Evolutionary conservation across 2,113 vertebrate species (phyloP).

Genomic region (Grantiella picta): DNA sequence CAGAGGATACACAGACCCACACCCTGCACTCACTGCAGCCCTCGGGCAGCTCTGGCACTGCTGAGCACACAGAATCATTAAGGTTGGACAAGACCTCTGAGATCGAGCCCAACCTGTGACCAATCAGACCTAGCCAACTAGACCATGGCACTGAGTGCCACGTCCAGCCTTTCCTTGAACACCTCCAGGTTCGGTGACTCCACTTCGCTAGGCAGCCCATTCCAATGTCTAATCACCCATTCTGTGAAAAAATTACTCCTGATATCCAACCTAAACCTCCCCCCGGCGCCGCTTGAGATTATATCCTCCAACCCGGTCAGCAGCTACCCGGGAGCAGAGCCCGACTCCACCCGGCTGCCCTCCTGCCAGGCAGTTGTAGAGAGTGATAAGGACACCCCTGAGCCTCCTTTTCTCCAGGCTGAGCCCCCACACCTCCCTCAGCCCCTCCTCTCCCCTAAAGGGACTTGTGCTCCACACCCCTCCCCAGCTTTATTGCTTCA

Average conservation of each 20-base stretch:
- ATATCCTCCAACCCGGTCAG: background rate
- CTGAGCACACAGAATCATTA: background rate
- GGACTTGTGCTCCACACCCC: background rate
- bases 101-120: fast-evolving
- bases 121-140: background rate
- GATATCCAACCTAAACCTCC: background rate
- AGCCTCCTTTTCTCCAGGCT: background rate
- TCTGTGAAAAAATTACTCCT: background rate
- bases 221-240: background rate
- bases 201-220: background rate
- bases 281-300: fast-evolving
- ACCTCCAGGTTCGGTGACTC: background rate
- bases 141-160: too few relatives aligned
- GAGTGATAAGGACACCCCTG: background rate
- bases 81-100: background rate
- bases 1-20: background rate
- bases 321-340: background rate
- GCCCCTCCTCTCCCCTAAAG: background rate
- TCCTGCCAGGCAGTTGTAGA: background rate
- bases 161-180: background rate
- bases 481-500: background rate
- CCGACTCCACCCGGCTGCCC: background rate
- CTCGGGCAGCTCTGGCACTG: background rate
- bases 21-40: background rate
- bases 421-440: background rate